Base-by-base conservation (phyloP, 2,113 vertebrate species). In the Protobothrops mucrosquamatus region DNA sequence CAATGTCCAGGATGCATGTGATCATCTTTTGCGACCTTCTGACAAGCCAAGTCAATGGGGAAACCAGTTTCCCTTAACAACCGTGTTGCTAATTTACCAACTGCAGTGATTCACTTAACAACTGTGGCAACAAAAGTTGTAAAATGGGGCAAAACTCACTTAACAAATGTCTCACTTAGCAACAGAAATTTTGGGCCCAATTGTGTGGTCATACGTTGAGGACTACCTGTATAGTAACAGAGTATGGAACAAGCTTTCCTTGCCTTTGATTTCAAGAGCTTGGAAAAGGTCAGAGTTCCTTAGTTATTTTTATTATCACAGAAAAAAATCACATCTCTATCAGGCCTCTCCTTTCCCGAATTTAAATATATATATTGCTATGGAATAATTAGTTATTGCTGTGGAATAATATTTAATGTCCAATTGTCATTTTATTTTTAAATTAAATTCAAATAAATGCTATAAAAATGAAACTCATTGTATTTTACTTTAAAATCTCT, bases 401-500 rank as follows among this genome's bases (percentile, higher is more conserved):
- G 12, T 18, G 7, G 34, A 81, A 81, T 81, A 81, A 81, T 22
- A 43, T 81, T 81, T 39, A 43, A 81, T 81, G 74, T 81, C 74
- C 18, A 81, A 39, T 22, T 81, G 74, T 43, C 20, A 81, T 43
- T 81, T 81, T 43, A 81, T 81, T 81, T 81, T 22, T 81, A 81
- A 39, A 81, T 43, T 18, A 81, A 22, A 10, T 43, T 34, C 18
- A 81, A 81, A 43, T 43, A 22, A 43, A 81, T 43, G 7, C 34
- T 43, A 22, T 81, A 43, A 43, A 81, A 81, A 34, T 39, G 34
- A 43, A 81, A 23, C 74, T 81, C 24, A 61, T 10, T 43, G 15
- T 20, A 59, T 92, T 89, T 92, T 87, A 43, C 26, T 95, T 93
- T 54, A 46, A 93, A 90, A 55, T 61, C 15, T 11, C 69, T 57